These are phyloP conservation scores for Lepidotrigona ventralis DNA, from an alignment of 1,140 invertebrate genomes.

Conservation along the genomic window DNA sequence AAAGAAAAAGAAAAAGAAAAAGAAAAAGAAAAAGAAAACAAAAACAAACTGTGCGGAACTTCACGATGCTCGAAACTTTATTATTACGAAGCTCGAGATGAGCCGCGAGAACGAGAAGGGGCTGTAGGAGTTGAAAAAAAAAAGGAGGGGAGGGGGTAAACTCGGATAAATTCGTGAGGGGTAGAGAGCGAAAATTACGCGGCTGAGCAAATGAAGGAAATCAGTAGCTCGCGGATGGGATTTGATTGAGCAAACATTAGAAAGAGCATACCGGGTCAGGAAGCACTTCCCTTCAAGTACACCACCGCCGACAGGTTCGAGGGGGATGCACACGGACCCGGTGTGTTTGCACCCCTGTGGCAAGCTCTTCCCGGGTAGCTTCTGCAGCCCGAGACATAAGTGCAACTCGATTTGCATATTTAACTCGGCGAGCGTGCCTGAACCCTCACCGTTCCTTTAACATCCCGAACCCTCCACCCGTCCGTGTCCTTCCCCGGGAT, in stretches of 20 bases:
- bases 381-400: conserved; percentile 56
- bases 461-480: not conserved
- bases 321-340: not conserved
- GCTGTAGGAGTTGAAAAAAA: no score
- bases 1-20: no score
- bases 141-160: no score
- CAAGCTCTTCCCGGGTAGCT: conserved; percentile 25
- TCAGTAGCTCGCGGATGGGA: conserved; percentile 35
- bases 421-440: conserved; percentile 48
- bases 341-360: conserved; percentile 49
- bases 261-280: conserved; percentile 22
- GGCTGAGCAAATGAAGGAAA: conserved; percentile 1
- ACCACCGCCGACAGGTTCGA: not conserved
- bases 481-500: not conserved
- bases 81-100: no score
- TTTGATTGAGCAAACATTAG: conserved; percentile 62
- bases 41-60: no score
- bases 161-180: not conserved
- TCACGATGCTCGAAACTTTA: no score
- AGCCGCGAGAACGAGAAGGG: no score
- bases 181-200: not conserved
- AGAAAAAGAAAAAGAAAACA: no score
- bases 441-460: conserved; percentile 22
- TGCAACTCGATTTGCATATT: conserved; percentile 66
- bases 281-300: conserved; percentile 36